Evolutionary conservation across 1,140 invertebrate genomes (phyloP), one percentile per base, ranked within the genome.

Genomic region (Coptotermes formosanus): DNA sequence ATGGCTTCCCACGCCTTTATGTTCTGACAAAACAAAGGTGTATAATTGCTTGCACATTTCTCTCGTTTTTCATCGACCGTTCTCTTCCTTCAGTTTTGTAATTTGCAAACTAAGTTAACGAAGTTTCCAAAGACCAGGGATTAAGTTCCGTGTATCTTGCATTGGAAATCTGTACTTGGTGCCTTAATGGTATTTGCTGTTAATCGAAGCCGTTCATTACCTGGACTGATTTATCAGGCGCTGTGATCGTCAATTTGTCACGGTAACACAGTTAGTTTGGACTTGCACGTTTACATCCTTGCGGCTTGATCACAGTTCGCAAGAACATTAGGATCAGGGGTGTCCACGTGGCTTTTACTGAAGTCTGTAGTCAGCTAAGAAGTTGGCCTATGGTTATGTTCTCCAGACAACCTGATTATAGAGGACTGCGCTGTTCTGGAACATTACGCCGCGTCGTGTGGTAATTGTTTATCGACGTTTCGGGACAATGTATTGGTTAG

Each of bases 161-260:
- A 64, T 64, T 69, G 64, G 64, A 69, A 69, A 69, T 69, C 64
- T 69, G 64, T 69, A n/a, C 64, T 69, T 69, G 64, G 64, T 69
- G 64, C n/a, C 64, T 25, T 69, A 69, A 69, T 69, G 64, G 3
- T 25, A 69, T n/a, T 69, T 69, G 21, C 64, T 12, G 64, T 69
- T 69, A 69, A 69, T 69, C 64, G 64, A 69, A 69, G 64, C n/a
- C 64, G 64, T 69, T 69, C 64, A 69, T 69, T 69, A 69, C 64
- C 23, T 69, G 64, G 64, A 69, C 64, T 69, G 64, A 69, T 69
- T 69, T 69, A 69, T 69, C 64, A 69, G 14, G n/a, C 64, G 64
- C 25, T 69, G 23, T 69, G 64, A 69, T 69, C 64, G 25, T 69
- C 25, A 69, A 69, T 69, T 69, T 69, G 64, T 69, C 64, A 69